Evolutionary conservation across 2,888 invertebrate genomes (phyloP), one percentile per base, ranked within the genome.

Genomic region (Pandemis corylana): DNA sequence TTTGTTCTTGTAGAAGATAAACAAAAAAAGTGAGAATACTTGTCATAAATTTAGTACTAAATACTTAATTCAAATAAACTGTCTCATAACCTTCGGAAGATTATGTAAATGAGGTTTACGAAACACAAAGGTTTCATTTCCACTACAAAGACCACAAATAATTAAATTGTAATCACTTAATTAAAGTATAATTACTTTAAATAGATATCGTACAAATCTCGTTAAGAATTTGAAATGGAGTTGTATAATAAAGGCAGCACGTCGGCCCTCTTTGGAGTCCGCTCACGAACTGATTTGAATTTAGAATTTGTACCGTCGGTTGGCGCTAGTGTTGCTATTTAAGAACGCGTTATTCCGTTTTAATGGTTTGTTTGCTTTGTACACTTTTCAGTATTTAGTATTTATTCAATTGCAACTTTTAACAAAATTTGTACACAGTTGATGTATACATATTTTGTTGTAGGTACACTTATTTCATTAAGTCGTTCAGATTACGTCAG

Each of bases 271-370:
- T 92, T 87, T 86, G 87, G 89, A 92, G 89, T 86, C 91, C 70
- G 84, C 90, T 92, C 92, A 92, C 92, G 92, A 90, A 92, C 90
- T 93, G 92, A 92, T 93, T 93, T 93, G 90, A 92, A 93, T 93
- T 91, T 89, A 83, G 91, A 91, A 91, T 92, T 90, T 87, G 85
- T 86, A 85, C 85, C 88, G 86, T 86, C 79, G 79, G 85, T 83
- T 88, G 85, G 82, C 80, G 81, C 78, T 84, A 84, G 80, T 80
- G 80, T 83, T 76, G 80, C 84, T 82, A 84, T 87, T 85, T 46
- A 46, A 46, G 12, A 75, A 66, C 59, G 68, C n/a, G 12, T 28
- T 59, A 62, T 62, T 62, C 0, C 5, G 6, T 62, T 13, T 28
- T 13, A 36, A 61, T 36, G 61, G 12, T 13, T n/a, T 62, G 36